Base-by-base conservation (phyloP, 64 coral and sea anemone species). In the Montipora foliosa region DNA sequence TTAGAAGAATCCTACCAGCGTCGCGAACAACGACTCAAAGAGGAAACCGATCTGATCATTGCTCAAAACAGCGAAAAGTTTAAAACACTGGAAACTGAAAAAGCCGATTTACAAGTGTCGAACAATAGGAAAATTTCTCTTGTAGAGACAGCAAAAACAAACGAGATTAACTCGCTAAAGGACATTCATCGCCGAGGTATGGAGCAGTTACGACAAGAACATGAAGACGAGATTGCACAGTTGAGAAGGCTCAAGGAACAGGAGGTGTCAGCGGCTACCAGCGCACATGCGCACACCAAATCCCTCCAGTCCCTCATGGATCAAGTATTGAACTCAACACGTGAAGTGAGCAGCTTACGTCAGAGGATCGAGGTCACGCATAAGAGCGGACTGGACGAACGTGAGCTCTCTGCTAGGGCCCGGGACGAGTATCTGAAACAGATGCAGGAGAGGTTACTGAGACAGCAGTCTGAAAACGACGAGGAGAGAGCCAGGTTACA, bases 231-330 rank as follows among this genome's bases (percentile, higher is more conserved):
- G 61, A 61, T 94, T 24, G 79, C 78, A 16, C 89, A 96, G 86
- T 10, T 96, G 44, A 96, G 90, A 76, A 99, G 87, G 80, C 50
- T 99, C 53, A 99, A 99, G 79, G 96, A 93, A 45, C 83, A 93
- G 64, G 92, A 93, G 84, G 92, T 93, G 37, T 90, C 94, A 19
- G 95, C 97, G 25, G 92, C 92, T 44, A 78, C 91, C 69, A 99
- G 89, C 22, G 94, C 97, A 47, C 95, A 94, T 78, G 76, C 94
- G 5, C 95, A 99, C 87, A 99, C 95, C 74, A 99, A 93, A 89
- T 99, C 97, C 6, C 95, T 99, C 12, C 95, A 99, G 84, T 92
- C 92, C 37, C 89, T 99, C 19, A 99, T 99, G 95, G 75, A 96
- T 50, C 95, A 96, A 85, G 97, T 99, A 19, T 88, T 96, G 22